Evolutionary conservation across 2,888 invertebrate species (phyloP).

Genomic region (Sminthurinus aureus): DNA sequence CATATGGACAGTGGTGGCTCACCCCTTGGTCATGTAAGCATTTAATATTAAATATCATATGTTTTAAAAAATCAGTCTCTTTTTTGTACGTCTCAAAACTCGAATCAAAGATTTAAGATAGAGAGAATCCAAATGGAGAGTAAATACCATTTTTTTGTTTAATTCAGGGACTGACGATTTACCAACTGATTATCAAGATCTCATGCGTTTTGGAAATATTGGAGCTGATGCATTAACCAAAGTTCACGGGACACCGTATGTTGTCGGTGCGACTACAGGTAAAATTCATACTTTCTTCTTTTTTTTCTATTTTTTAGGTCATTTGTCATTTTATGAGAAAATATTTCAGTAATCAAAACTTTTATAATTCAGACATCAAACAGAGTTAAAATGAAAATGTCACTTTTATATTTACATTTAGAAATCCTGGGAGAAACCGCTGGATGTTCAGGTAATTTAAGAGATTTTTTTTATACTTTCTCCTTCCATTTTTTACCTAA

Average conservation of each 20-base stretch:
- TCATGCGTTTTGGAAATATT: conserved; percentile 67
- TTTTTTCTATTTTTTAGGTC: no score
- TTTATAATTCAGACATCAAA: conserved; percentile 39
- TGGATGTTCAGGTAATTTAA: conserved; percentile 46
- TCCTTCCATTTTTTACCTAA: no score
- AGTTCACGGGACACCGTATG: conserved; percentile 71
- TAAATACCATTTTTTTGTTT: background rate
- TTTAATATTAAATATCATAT: background rate
- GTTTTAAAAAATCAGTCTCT: background rate
- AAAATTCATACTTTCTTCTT: no score
- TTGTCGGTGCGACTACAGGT: conserved; percentile 65
- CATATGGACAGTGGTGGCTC: conserved; percentile 71
- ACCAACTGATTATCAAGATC: conserved; percentile 67
- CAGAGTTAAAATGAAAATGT: conserved; percentile 71
- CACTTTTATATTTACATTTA: conserved; percentile 67
- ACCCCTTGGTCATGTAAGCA: conserved; percentile 69
- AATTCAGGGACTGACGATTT: conserved; percentile 60
- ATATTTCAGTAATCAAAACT: no score
- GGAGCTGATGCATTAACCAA: conserved; percentile 71
- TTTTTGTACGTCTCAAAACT: no score
- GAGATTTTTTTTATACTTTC: no score
- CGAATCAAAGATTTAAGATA: background rate
- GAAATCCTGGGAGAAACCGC: conserved; percentile 52
- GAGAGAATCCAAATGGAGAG: background rate
- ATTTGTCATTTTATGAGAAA: no score